Evolutionary conservation across 1,140 invertebrate species (phyloP).

Genomic region (Arion vulgaris): DNA sequence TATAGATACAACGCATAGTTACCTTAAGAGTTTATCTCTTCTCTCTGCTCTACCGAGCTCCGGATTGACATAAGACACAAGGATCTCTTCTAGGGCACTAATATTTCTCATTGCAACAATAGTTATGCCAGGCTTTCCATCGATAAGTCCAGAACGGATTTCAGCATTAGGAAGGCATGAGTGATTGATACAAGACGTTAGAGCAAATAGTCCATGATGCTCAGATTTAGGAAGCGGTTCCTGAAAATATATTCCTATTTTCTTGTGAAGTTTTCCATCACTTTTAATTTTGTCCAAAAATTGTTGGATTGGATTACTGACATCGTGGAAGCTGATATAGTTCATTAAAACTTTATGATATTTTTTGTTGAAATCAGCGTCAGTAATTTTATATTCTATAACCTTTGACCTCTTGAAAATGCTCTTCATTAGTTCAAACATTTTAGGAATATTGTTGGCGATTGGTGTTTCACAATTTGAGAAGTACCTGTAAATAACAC

Average conservation of each 20-base stretch:
- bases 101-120: constrained; percentile 48
- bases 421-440: constrained; percentile 52
- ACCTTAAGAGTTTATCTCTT: constrained; percentile 30
- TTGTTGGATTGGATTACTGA: constrained; percentile 43
- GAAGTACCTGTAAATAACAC: constrained; percentile 51
- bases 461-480: constrained; percentile 40
- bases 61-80: constrained; percentile 40
- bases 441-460: constrained; percentile 48
- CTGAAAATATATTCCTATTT: constrained; percentile 23
- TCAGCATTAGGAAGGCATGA: constrained; percentile 59
- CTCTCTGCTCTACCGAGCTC: constrained; percentile 21
- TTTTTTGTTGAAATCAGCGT: constrained; percentile 53
- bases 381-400: constrained; percentile 51
- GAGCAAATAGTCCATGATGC: constrained; percentile 59
- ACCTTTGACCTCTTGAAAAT: constrained; percentile 52
- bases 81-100: constrained; percentile 47
- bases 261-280: constrained; percentile 29
- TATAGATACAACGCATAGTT: too few relatives aligned
- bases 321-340: constrained; percentile 50
- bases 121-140: constrained; percentile 50
- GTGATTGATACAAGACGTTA: constrained; percentile 61
- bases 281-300: constrained; percentile 35
- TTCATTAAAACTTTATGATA: constrained; percentile 48
- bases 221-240: constrained; percentile 49
- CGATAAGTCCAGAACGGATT: constrained; percentile 42